These are phyloP conservation scores for Ricordea florida DNA, from an alignment of 92 coral and sea anemone genomes.

Conservation along the genomic window DNA sequence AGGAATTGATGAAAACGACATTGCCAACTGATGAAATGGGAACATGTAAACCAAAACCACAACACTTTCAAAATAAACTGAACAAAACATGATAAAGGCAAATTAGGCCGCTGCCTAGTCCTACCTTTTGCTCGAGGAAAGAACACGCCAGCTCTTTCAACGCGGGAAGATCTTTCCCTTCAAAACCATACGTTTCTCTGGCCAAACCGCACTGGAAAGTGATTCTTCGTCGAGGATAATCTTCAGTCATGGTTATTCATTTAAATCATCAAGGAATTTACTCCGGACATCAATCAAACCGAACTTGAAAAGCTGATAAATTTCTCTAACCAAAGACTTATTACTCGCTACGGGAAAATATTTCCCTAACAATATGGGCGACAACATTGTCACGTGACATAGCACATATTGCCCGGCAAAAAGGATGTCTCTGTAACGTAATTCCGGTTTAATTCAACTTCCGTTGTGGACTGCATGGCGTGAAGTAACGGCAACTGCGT, in stretches of 20 bases:
- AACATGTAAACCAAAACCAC: too few relatives aligned
- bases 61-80: too few relatives aligned
- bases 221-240: conserved; percentile 83
- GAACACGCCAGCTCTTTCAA: conserved; percentile 96
- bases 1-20: too few relatives aligned
- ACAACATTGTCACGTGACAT: conserved; percentile 85
- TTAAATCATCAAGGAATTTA: conserved; percentile 55
- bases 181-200: conserved; percentile 94
- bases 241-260: conserved; percentile 80
- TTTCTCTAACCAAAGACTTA: conserved; percentile 14
- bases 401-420: conserved; percentile 77
- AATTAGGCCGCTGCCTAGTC: not conserved
- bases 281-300: conserved; percentile 22
- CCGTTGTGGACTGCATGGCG: too few relatives aligned
- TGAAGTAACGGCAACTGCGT: too few relatives aligned
- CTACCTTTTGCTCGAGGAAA: conserved; percentile 97
- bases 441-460: conserved; percentile 57
- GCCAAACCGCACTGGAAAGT: conserved; percentile 98
- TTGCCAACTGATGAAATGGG: too few relatives aligned
- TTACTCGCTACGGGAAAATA: conserved; percentile 66
- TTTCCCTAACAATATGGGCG: conserved; percentile 89
- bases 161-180: conserved; percentile 88
- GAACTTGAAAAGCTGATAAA: conserved; percentile 26
- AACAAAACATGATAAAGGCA: not conserved
- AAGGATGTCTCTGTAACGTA: conserved; percentile 47